Conservation (phyloP, 2,888 invertebrate species). For the Empis livida region DNA sequence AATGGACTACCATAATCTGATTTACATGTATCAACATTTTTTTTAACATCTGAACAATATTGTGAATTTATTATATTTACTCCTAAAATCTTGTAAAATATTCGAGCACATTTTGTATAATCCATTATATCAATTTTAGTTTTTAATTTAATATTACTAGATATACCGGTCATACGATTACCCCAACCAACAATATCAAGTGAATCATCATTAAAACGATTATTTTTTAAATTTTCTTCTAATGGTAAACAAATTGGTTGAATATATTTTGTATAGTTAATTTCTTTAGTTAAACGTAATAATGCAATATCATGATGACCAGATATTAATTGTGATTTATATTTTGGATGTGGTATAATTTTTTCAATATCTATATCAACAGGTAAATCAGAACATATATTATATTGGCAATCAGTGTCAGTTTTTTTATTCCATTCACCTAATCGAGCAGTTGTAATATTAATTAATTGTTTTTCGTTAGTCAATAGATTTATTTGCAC, state of each 20-base stretch:
- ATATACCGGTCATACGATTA: slow-evolving; percentile 39
- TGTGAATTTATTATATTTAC: slow-evolving; percentile 38
- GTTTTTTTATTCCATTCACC: slow-evolving; percentile 32
- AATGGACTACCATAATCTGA: slow-evolving; percentile 54
- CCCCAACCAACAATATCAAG: slow-evolving; percentile 52
- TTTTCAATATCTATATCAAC: slow-evolving; percentile 47
- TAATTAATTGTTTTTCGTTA: slow-evolving; percentile 41
- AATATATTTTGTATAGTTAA: slow-evolving; percentile 40
- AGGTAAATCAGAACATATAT: slow-evolving; percentile 45
- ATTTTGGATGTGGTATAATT: slow-evolving; percentile 49
- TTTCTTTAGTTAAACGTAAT: slow-evolving; percentile 43
- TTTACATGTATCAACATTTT: slow-evolving; percentile 40
- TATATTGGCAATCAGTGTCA: slow-evolving; percentile 26
- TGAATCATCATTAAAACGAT: slow-evolving; percentile 29
- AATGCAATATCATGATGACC: slow-evolving; percentile 61
- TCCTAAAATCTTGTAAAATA: slow-evolving; percentile 38
- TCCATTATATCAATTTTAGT: slow-evolving; percentile 37
- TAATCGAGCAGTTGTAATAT: slow-evolving; percentile 21
- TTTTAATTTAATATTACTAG: slow-evolving; percentile 43
- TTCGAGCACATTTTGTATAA: slow-evolving; percentile 36
- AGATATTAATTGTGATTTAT: slow-evolving; percentile 40
- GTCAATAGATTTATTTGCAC: slow-evolving; percentile 45
- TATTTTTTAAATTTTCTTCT: slow-evolving; percentile 18
- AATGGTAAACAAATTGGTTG: slow-evolving; percentile 48
- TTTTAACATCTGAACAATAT: slow-evolving; percentile 41